Conservation (phyloP, 1,140 invertebrate genomes). For the Babylonia areolata region DNA sequence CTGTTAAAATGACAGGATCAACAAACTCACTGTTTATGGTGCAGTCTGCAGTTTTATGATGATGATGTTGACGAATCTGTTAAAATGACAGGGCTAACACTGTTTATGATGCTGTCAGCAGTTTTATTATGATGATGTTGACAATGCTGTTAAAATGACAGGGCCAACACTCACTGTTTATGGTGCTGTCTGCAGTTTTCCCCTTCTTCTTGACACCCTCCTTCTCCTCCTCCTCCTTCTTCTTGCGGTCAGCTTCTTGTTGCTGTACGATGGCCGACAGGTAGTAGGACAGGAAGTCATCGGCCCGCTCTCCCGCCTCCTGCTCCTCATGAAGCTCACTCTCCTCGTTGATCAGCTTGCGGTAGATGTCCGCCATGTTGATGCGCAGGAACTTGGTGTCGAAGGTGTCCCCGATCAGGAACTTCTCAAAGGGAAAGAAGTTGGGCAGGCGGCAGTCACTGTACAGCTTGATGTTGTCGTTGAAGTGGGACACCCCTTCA, state of each 20-base stretch:
- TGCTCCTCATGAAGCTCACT: slow-evolving; percentile 35
- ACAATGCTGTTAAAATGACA: no score
- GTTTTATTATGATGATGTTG: no score
- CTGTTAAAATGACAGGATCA: no score
- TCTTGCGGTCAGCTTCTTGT: slow-evolving; percentile 1
- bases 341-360: slow-evolving; percentile 45
- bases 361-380: slow-evolving; percentile 51
- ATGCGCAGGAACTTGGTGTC: slow-evolving; percentile 50
- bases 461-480: slow-evolving; percentile 47
- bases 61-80: no score
- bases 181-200: slow-evolving; percentile 6
- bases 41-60: no score
- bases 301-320: neutral
- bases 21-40: no score
- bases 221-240: slow-evolving; percentile 23
- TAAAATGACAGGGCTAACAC: no score
- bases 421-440: slow-evolving; percentile 51
- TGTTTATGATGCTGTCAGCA: no score
- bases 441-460: slow-evolving; percentile 46
- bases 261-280: slow-evolving; percentile 13
- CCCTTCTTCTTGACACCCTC: slow-evolving; percentile 27
- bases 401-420: slow-evolving; percentile 48
- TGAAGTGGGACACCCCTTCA: slow-evolving; percentile 37
- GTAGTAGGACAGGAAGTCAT: slow-evolving; percentile 29
- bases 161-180: slow-evolving; percentile 22